Evolutionary conservation across 2,113 vertebrate genomes (phyloP), one percentile per base, ranked within the genome.

Genomic region (Protobothrops flavoviridis): DNA sequence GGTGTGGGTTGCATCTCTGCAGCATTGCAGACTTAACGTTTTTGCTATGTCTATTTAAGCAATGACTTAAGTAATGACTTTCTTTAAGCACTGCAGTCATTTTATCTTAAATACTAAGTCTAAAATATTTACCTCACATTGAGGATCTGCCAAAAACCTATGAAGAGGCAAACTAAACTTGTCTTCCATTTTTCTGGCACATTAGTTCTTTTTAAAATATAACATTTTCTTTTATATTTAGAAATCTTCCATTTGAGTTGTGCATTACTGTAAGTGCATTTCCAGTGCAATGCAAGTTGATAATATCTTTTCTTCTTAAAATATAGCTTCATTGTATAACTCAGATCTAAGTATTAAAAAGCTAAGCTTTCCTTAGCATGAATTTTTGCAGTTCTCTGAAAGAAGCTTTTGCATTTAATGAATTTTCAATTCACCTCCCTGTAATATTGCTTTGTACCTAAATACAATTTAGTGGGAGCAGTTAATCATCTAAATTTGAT

Each of bases 61-160:
- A 48, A 48, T 17, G 11, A 88, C 29, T 52, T 1, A 85, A 91
- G 61, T 61, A 48, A 39, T 24, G 11, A 81, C 23, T 43, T 4
- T 90, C 69, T 90, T 89, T 15, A 48, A 57, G 20, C 39, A 56
- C 88, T 64, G 87, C 91, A 92, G 20, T 92, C 52, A 64, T 89
- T 89, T 55, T 64, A 45, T 90, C 88, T 89, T 59, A 55, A 64
- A 64, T 64, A n/a, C 61, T n/a, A 64, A 8, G 39, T 12, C 20
- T 2, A 29, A 86, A 86, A 86, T 85, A 45, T 26, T 50, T 86
- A 53, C 87, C 55, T 33, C 64, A 1, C 50, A 29, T 52, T 85
- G 0, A 0, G 0, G 3, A 64, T 48, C n/a, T 89, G 13, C 24
- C 85, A 45, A 55, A 89, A 56, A 61, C 0, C 24, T 9, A 0